Base-by-base conservation (phyloP, 2,888 invertebrate species). In the Drosophila pullipes region DNA sequence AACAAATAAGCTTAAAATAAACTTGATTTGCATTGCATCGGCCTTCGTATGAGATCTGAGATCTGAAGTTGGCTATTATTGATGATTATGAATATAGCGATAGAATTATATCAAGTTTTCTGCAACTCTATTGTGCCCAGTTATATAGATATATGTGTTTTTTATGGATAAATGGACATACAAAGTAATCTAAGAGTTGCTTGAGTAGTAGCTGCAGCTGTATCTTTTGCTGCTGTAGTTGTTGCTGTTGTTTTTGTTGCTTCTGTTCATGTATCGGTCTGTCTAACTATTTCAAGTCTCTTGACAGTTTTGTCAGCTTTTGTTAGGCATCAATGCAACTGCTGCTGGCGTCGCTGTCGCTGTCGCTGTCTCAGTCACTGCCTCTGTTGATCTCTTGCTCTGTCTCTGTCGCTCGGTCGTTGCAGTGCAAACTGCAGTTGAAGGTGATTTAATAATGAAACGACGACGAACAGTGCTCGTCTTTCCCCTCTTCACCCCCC, bases 391-490 rank as follows among this genome's bases (percentile, higher is more conserved):
- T 35, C 63, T 49, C 22, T 57, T 47, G 22, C 13, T 18, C 62
- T 44, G 77, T 76, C 74, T 63, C 60, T 61, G 74, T 65, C 66
- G 61, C 67, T 54, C 80, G 86, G 86, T 89, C 88, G 83, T 89
- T 82, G 83, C 81, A 90, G 88, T 88, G 80, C 85, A 78, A 87
- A 78, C 70, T 81, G 78, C 83, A 90, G 91, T 91, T 91, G 91
- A 91, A 91, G 91, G 91, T 91, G 89, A 91, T 91, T 91, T 85
- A 85, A 91, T 88, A 90, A 90, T 85, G 78, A 60, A 76, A 65
- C 60, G 44, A 57, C 37, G 37, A 64, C 60, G 54, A 61, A 25
- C 47, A 25, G 16, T 47, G 47, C n/a, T 41, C 53, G 33, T 53
- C 41, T 44, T 28, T 25, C 13, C 35, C 49, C 33, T 53, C 30